Evolutionary conservation across 2,797 vertebrate species (phyloP).

Genomic region (Cyclura pinguis): DNA sequence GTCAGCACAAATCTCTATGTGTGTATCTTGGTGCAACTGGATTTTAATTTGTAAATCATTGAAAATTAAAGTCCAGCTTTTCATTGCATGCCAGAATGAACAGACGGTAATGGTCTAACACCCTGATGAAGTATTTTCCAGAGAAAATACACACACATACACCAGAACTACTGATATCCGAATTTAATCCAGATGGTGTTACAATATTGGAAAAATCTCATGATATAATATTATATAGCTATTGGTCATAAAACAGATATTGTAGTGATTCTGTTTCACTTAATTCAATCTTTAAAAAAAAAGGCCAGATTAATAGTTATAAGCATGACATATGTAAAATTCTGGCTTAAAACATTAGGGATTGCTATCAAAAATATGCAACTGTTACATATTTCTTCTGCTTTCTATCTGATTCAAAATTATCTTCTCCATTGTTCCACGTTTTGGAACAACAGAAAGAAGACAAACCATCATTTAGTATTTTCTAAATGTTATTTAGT

Average conservation of each 20-base stretch:
- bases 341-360: neutral
- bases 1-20: neutral
- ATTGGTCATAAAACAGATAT: neutral
- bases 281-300: neutral
- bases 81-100: neutral
- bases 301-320: neutral
- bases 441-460: constrained; percentile 2
- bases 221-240: neutral
- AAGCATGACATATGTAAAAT: neutral
- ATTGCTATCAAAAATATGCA: neutral
- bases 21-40: neutral
- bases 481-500: neutral
- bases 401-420: neutral
- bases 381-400: neutral
- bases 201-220: neutral
- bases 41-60: neutral
- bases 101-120: neutral
- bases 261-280: neutral
- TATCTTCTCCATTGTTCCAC: neutral
- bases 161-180: neutral
- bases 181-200: neutral
- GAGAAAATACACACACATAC: neutral
- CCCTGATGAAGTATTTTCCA: neutral
- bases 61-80: neutral
- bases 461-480: neutral